Evolutionary conservation across 2,797 vertebrate genomes (phyloP), one percentile per base, ranked within the genome.

Genomic region (Phoxinus dragarum): DNA sequence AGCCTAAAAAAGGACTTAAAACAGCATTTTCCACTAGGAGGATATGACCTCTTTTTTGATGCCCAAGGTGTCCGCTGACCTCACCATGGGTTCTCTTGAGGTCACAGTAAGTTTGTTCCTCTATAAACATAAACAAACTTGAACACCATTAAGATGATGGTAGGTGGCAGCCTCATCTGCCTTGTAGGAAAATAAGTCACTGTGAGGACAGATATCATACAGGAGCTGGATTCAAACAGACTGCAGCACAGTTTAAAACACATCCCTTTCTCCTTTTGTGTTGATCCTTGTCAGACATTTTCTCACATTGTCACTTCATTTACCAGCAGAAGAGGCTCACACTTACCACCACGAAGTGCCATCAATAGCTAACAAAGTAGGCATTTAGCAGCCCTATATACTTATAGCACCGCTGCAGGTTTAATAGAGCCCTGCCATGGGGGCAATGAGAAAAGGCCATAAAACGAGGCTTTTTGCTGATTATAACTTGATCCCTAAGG

Each of bases 401-500:
- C 68, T 66, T 80, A 73, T 38, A 77, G 67, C 68, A 19, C 69
- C 42, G 64, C 21, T 7, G 49, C 14, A 54, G 59, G 72, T 77
- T 85, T 84, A 72, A 87, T 78, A 81, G 61, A 73, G 88, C 38
- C 49, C 27, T 82, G 72, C 73, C 56, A 42, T 80, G 85, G 67
- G 80, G 71, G 67, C 80, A 77, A 86, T 88, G 84, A 85, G 84
- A 86, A 88, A 94, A 90, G 90, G 88, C 85, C 34, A 92, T 92
- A 91, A 93, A 94, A 93, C 91, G 81, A 85, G 88, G 88, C 90
- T 92, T 93, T 95, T 91, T 93, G 92, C 91, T 92, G 92, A 94
- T 94, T 94, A 93, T 92, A 95, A 96, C 94, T 91, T 91, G 96
- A 96, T 95, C 94, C 93, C 88, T 86, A 81, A 90, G 84, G 91